Conservation (phyloP, 2,797 vertebrate genomes). For the Sebastes trivittatus region DNA sequence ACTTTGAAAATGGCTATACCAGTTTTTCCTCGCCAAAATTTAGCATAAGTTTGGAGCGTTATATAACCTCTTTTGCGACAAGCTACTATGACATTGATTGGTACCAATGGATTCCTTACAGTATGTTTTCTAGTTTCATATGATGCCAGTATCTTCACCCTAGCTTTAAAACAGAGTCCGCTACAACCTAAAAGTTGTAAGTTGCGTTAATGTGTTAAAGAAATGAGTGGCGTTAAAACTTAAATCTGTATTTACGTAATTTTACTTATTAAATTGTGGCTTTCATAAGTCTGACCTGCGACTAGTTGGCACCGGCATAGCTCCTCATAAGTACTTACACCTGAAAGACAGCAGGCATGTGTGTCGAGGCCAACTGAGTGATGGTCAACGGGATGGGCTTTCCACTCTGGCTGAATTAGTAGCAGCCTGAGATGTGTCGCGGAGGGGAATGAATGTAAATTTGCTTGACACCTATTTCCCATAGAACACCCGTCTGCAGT, state of each 20-base stretch:
- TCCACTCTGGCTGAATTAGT: slow-evolving; percentile 29
- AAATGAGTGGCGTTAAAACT: too few species aligned
- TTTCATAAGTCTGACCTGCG: not conserved
- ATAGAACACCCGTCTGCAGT: slow-evolving; percentile 12
- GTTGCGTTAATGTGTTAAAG: too few species aligned
- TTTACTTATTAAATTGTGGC: not conserved
- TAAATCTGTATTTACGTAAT: not conserved
- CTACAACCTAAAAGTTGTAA: too few species aligned
- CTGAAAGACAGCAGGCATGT: slow-evolving; percentile 39
- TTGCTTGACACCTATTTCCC: slow-evolving; percentile 30
- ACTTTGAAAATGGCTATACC: accelerated
- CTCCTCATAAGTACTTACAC: not conserved
- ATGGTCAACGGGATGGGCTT: not conserved
- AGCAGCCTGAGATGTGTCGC: slow-evolving; percentile 19
- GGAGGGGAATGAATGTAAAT: slow-evolving; percentile 55
- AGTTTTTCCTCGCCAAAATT: too few species aligned
- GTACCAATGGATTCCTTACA: too few species aligned
- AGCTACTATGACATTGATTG: too few species aligned
- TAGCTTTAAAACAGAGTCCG: too few species aligned
- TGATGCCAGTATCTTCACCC: too few species aligned
- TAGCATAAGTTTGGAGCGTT: too few species aligned
- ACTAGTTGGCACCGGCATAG: not conserved
- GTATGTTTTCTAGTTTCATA: too few species aligned
- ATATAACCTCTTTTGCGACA: too few species aligned
- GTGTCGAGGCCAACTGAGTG: slow-evolving; percentile 20